Conservation (phyloP, 92 coral and sea anemone species). For the Epizoanthus illoricatus region DNA sequence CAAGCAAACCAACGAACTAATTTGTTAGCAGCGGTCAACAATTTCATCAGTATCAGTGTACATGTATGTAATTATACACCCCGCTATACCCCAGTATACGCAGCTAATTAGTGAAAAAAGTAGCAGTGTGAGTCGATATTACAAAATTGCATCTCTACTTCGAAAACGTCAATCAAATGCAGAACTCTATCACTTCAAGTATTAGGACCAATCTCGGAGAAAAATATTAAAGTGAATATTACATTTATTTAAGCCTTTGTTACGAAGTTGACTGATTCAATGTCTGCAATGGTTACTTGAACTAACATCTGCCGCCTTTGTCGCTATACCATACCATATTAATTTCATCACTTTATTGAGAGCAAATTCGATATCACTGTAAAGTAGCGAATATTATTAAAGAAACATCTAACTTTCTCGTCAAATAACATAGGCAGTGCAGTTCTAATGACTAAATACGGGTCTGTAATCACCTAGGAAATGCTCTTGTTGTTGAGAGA, state of each 20-base stretch:
- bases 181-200: not conserved
- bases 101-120: too few species aligned
- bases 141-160: too few species aligned
- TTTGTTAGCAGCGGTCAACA: too few species aligned
- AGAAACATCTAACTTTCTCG: not conserved
- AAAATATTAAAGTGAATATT: not conserved
- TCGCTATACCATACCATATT: not conserved
- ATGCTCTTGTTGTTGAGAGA: conserved; percentile 24
- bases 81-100: too few species aligned
- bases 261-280: not conserved
- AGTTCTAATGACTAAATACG: not conserved
- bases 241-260: not conserved
- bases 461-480: conserved; percentile 16
- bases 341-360: not conserved
- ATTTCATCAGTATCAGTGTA: too few species aligned
- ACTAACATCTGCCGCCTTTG: conserved; percentile 23
- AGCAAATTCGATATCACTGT: not conserved
- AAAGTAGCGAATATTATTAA: not conserved
- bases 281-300: conserved; percentile 4
- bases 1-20: too few species aligned
- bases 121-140: too few species aligned
- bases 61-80: too few species aligned
- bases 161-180: too few species aligned
- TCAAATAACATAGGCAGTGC: not conserved
- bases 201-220: not conserved